Evolutionary conservation across 2,888 invertebrate species (phyloP), one percentile per base, ranked within the genome.

Genomic region (Galerucella calmariensis): DNA sequence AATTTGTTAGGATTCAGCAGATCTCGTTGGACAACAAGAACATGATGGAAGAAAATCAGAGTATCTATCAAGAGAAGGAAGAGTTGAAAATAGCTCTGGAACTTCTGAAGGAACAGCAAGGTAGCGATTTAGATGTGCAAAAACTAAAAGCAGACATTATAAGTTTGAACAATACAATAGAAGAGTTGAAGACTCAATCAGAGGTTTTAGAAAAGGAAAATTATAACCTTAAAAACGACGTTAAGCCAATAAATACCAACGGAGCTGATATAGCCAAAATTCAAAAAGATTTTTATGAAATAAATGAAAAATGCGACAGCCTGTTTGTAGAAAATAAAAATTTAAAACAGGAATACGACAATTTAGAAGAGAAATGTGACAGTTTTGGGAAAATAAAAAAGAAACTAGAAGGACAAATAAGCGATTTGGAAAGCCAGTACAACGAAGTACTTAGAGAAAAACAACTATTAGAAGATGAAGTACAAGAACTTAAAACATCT

Each of bases 401-500:
- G 69, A 81, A 80, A 53, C 72, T 83, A 11, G 83, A 85, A 78
- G 75, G 69, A 2, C 84, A 86, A 75, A 78, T 87, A 62, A 72
- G 51, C 11, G 85, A 86, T 70, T 65, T 85, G 20, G 87, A 87
- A 73, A 77, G 82, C 27, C 86, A 86, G 35, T 84, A 84, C 56
- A 83, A 76, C 62, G 87, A 87, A 73, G 73, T 87, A 11, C 53
- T 80, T 58, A 85, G 86, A 78, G 87, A 87, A 73, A 85, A 84
- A 62, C 86, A 87, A 73, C 79, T 87, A 5, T 78, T 87, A 3
- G 82, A 83, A 53, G 87, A 87, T 72, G 87, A 87, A 79, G 81
- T 87, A 14, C 84, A 86, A 67, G 87, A 87, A 77, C 76, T 87
- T 44, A 87, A 87, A 78, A 86, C 82, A 1, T 79, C 85, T 0